Evolutionary conservation across 2,113 vertebrate species (phyloP).

Genomic region (Cricetomys ansorgei): DNA sequence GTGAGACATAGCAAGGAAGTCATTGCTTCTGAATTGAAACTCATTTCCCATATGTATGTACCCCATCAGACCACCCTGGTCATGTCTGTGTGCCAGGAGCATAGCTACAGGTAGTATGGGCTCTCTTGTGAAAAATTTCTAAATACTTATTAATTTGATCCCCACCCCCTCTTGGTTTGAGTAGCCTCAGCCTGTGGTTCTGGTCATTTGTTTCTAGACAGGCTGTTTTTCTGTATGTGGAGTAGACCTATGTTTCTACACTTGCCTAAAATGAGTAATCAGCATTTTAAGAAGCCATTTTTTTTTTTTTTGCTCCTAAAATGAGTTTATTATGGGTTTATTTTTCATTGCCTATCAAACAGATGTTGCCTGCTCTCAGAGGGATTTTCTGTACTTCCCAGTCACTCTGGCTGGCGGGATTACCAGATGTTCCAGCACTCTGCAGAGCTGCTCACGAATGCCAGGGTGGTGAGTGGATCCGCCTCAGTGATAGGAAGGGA

Average conservation of each 20-base stretch:
- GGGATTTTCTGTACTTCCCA: conserved; percentile 81
- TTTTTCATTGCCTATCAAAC: conserved; percentile 86
- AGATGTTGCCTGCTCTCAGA: conserved; percentile 84
- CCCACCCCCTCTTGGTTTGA: background rate
- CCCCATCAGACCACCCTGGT: conserved; percentile 42
- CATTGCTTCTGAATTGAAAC: background rate
- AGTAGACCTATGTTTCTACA: conserved; percentile 71
- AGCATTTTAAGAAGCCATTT: conserved; percentile 80
- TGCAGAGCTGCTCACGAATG: conserved; percentile 64
- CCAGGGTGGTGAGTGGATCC: conserved; percentile 67
- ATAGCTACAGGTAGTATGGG: conserved; percentile 58
- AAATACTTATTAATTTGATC: conserved; percentile 18
- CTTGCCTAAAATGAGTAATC: conserved; percentile 85
- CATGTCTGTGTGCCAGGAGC: conserved; percentile 9
- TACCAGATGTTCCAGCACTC: conserved; percentile 81
- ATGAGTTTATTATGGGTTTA: conserved; percentile 86
- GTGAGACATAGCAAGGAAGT: background rate
- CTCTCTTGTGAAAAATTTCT: conserved; percentile 5
- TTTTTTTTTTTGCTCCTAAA: conserved; percentile 75
- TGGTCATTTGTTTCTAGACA: conserved; percentile 59
- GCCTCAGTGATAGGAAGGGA: conserved; percentile 49
- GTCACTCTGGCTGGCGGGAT: conserved; percentile 79
- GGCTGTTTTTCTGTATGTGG: conserved; percentile 77
- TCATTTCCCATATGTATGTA: background rate
- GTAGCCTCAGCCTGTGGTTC: background rate